phyloP scores from a whole-genome alignment of 2,888 invertebrate species.

The Scrobipalpa atriplicella region DNA sequence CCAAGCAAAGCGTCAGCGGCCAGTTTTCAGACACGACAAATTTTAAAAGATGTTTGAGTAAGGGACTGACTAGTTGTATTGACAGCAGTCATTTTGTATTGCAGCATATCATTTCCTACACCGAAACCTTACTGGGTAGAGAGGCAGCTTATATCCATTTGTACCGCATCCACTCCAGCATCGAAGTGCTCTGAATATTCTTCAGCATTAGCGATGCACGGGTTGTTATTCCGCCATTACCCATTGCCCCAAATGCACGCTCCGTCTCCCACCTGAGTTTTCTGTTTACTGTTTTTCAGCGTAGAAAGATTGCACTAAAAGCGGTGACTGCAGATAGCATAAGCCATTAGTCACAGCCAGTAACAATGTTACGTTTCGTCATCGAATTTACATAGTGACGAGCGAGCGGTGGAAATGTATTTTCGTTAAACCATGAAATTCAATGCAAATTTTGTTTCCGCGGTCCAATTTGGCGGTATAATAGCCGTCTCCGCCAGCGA shows the following conservation, averaged over 20 bases:
- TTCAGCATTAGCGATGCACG: constrained; percentile 25
- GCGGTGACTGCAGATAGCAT: constrained; percentile 1
- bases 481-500: constrained; percentile 29
- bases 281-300: constrained; percentile 42
- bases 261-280: constrained; percentile 42
- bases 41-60: no score
- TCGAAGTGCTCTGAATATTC: not conserved
- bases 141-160: no score
- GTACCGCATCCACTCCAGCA: no score
- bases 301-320: constrained; percentile 46
- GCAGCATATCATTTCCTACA: no score
- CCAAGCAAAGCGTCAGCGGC: no score
- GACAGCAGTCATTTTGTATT: no score
- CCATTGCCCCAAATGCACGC: constrained; percentile 53
- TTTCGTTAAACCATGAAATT: constrained; percentile 60
- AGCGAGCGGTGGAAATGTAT: constrained; percentile 60
- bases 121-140: no score
- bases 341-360: constrained; percentile 50
- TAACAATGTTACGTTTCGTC: constrained; percentile 67
- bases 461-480: constrained; percentile 38
- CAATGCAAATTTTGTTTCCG: constrained; percentile 52
- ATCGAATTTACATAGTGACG: constrained; percentile 65
- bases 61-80: no score
- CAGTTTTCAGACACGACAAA: no score
- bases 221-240: constrained; percentile 29